Evolutionary conservation across 1,140 invertebrate genomes (phyloP).

Genomic region (Aphis craccivora): DNA sequence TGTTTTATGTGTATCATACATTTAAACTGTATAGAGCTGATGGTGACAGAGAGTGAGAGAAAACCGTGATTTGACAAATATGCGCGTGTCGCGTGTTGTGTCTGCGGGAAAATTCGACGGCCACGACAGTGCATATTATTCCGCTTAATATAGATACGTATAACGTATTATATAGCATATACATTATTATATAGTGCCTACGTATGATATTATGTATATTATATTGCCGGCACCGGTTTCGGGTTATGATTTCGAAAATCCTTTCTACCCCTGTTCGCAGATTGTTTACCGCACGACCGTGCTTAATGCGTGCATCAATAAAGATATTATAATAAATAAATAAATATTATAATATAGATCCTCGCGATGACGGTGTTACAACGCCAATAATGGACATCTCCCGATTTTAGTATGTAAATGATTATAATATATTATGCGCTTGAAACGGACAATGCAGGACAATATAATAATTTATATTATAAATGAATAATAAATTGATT

Average conservation of each 20-base stretch:
- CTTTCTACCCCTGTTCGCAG: not conserved
- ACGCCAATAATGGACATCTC: not conserved
- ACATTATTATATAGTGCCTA: too few species aligned
- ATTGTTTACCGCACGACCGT: not conserved
- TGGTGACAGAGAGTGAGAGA: conserved; percentile 15
- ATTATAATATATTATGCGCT: not conserved
- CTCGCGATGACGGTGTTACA: not conserved
- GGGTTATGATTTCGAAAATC: not conserved
- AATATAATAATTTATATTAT: not conserved
- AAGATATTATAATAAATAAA: not conserved
- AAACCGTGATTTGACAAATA: not conserved
- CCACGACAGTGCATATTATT: too few species aligned
- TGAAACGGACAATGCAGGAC: not conserved
- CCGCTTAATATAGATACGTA: not conserved
- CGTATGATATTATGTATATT: not conserved
- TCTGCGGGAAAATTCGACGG: not conserved
- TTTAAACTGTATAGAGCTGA: not conserved
- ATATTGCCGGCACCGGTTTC: not conserved
- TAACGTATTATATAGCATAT: too few species aligned
- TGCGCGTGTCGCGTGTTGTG: not conserved
- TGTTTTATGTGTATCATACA: not conserved
- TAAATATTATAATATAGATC: not conserved
- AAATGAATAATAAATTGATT: not conserved
- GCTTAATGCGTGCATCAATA: not conserved
- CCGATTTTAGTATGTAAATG: not conserved